Evolutionary conservation across 2,797 vertebrate genomes (phyloP), one percentile per base, ranked within the genome.

Genomic region (Iguana delicatissima): DNA sequence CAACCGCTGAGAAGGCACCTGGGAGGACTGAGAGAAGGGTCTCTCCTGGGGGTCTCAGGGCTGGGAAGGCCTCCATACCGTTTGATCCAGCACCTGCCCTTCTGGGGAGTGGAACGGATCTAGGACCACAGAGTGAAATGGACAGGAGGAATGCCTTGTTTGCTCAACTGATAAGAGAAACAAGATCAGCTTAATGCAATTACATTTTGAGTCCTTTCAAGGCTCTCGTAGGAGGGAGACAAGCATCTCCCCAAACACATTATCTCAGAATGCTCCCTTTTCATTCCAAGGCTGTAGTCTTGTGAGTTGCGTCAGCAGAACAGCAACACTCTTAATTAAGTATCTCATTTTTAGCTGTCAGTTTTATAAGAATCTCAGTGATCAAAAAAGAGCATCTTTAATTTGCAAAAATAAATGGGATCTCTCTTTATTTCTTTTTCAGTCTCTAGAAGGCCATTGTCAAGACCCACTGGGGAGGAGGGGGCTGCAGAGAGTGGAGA

Each of bases 101-200:
- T 90, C 94, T 91, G 93, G 90, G 29, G 91, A 94, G 94, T 91
- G 93, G 94, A 93, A 91, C 88, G 83, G 90, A 90, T 91, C 92
- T 88, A 86, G 86, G 92, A 94, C 93, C 93, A 93, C 93, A 95
- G 95, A 97, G 95, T 95, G 95, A 95, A 94, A 93, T 88, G 93
- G 93, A 92, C 92, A 93, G 92, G 92, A 92, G 92, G 93, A 95
- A 93, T 92, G 90, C 92, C 94, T 95, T 93, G 90, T 96, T 96
- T 96, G 95, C 88, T 69, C 13, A 9, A 13, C 67, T 94, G 94
- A 84, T 76, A 91, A 95, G 93, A 96, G 92, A 95, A 96, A 93
- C 86, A 94, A 95, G 95, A 96, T 96, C 95, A 95, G 96, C 93
- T 95, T 91, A 96, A 95, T 92, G 92, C 95, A 95, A 95, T 96